phyloP scores from a whole-genome alignment of 2,888 invertebrate species.

The Syrista parreyssii region DNA sequence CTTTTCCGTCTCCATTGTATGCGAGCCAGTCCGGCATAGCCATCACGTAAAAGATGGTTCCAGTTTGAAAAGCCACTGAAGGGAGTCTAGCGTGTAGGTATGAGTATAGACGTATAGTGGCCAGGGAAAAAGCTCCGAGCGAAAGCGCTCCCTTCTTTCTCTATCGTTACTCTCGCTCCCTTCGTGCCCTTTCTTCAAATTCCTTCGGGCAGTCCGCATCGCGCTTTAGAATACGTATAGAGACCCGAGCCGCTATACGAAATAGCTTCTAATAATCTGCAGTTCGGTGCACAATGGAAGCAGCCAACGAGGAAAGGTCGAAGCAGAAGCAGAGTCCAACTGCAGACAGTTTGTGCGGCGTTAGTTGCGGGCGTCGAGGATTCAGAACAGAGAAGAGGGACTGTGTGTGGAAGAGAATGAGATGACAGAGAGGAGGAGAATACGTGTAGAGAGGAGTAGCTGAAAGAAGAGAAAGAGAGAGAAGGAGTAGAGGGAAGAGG shows the following conservation, averaged over 20 bases:
- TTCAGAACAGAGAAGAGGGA: slow-evolving; percentile 27
- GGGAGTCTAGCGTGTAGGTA: too few species aligned
- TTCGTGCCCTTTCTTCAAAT: slow-evolving; percentile 15
- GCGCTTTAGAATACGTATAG: background rate
- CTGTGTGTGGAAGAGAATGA: slow-evolving; percentile 25
- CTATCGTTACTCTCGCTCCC: too few species aligned
- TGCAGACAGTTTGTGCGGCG: slow-evolving; percentile 33
- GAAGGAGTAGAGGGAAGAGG: slow-evolving; percentile 4
- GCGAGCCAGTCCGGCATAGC: background rate
- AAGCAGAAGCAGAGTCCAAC: slow-evolving; percentile 34
- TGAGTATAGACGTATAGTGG: too few species aligned
- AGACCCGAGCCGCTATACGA: background rate
- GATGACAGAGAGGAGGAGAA: slow-evolving; percentile 21
- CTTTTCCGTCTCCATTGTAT: slow-evolving; percentile 2
- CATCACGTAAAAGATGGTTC: too few species aligned
- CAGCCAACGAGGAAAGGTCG: slow-evolving; percentile 40
- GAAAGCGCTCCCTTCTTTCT: too few species aligned
- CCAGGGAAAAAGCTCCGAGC: too few species aligned
- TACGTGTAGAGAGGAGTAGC: slow-evolving; percentile 18
- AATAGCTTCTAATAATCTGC: slow-evolving; percentile 34
- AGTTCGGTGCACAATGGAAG: slow-evolving; percentile 25
- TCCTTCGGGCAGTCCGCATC: background rate
- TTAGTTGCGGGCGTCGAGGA: slow-evolving; percentile 22
- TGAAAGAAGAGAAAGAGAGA: slow-evolving; percentile 8
- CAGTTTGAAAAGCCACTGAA: too few species aligned